Evolutionary conservation across 1,140 invertebrate genomes (phyloP).

Genomic region (Procambarus virginalis): DNA sequence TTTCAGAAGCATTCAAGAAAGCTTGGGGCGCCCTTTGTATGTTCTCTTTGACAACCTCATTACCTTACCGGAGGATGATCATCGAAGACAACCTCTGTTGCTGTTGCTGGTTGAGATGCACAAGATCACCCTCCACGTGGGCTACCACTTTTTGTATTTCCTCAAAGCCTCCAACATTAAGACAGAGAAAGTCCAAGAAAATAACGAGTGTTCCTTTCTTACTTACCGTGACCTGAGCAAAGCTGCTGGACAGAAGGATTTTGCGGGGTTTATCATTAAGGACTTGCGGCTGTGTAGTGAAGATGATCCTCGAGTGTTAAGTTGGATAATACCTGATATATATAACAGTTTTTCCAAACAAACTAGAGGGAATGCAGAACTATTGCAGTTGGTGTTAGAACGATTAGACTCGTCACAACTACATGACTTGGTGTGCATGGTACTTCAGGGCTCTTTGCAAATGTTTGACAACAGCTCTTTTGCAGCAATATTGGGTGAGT

Average conservation of each 20-base stretch:
- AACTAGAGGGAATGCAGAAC: slow-evolving; percentile 87
- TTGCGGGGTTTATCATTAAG: slow-evolving; percentile 83
- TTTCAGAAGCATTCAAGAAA: slow-evolving; percentile 76
- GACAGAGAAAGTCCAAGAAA: slow-evolving; percentile 58
- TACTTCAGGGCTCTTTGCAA: slow-evolving; percentile 87
- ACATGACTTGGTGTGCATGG: slow-evolving; percentile 90
- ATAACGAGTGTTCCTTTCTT: slow-evolving; percentile 44
- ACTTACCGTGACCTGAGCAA: slow-evolving; percentile 90
- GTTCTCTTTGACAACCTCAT: slow-evolving; percentile 77
- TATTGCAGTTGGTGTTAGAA: slow-evolving; percentile 87
- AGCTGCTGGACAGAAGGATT: slow-evolving; percentile 80
- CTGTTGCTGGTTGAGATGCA: slow-evolving; percentile 76
- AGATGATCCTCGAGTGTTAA: slow-evolving; percentile 88
- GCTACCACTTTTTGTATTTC: slow-evolving; percentile 75
- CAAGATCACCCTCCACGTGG: slow-evolving; percentile 73
- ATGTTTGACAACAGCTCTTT: slow-evolving; percentile 77
- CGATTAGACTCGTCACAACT: slow-evolving; percentile 91
- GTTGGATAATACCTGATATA: slow-evolving; percentile 92
- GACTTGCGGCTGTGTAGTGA: slow-evolving; percentile 90
- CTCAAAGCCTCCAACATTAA: slow-evolving; percentile 74
- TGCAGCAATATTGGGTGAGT: slow-evolving; percentile 76
- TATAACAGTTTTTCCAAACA: slow-evolving; percentile 92
- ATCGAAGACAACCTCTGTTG: slow-evolving; percentile 75
- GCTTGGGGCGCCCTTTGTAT: slow-evolving; percentile 77
- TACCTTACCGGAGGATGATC: slow-evolving; percentile 76